Percentiles rank a stretch among this genome's conserved stretches.
phyloP scores from a whole-genome alignment of 2,113 vertebrate species.

The rat (Rattus norvegicus) region GRCr8 NC_086028.1:79026501-79027000 shows the following conservation, averaged over 20 bases:
- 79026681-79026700: too few relatives aligned
- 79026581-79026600: neutral
- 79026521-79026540: neutral
- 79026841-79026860: neutral
- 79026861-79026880: slow-evolving; percentile 31
- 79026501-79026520: neutral
- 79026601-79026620: neutral
- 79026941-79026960: neutral
- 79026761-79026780: neutral
- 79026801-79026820: neutral
- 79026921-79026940: neutral
- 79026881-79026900: neutral
- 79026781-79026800: neutral
- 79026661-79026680: neutral
- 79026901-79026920: neutral
- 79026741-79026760: neutral
- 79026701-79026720: rapidly evolving
- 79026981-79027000: neutral
- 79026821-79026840: neutral
- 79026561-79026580: neutral
- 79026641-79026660: neutral
- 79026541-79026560: neutral
- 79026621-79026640: neutral
- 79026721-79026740: neutral
- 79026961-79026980: neutral